Base-by-base conservation (phyloP, 2,888 invertebrate species). In the Chrysolina americana region DNA sequence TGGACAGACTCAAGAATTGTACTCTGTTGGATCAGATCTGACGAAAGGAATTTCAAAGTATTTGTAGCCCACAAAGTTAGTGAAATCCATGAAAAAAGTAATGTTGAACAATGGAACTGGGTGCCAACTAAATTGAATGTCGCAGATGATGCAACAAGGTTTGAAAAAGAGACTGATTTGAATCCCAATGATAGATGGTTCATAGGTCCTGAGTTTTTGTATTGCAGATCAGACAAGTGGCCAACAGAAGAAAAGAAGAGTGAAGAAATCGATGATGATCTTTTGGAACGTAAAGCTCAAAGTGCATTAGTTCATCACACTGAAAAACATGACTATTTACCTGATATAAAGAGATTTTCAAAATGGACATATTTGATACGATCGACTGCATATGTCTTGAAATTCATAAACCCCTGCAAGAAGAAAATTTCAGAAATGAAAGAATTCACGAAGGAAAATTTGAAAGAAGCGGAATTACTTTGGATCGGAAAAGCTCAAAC, bases 121-220 rank as follows among this genome's bases (percentile, higher is more conserved):
- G n/a, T 63, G 9, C 28, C 63, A 2, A 17, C 63, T 2, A 63
- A 63, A 36, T 19, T 63, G 15, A 63, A 63, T 19, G 15, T 63
- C 5, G 63, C 63, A 15, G 63, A 63, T 63, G 63, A 63, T 5
- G 63, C 36, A 11, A 63, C 36, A n/a, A 56, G 56, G 56, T 56
- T 15, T 9, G 56, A 56, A 23, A 56, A 56, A 9, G 23, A 56
- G 56, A 9, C 56, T 56, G 56, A 56, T 9, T 17, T 56, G 56
- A 56, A 56, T 56, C 56, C 56, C 11, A 56, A 56, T 56, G 56
- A 9, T 4, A 21, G 28, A 28, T 28, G 28, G 28, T 28, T 28
- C 28, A 28, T 28, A 5, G 28, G 28, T 28, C 56, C 56, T 56
- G 56, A 56, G 56, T 56, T 56, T 17, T 56, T 56, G n/a, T 56